phyloP scores from a whole-genome alignment of 2,888 invertebrate genomes.

The Eretmocerus hayati region DNA sequence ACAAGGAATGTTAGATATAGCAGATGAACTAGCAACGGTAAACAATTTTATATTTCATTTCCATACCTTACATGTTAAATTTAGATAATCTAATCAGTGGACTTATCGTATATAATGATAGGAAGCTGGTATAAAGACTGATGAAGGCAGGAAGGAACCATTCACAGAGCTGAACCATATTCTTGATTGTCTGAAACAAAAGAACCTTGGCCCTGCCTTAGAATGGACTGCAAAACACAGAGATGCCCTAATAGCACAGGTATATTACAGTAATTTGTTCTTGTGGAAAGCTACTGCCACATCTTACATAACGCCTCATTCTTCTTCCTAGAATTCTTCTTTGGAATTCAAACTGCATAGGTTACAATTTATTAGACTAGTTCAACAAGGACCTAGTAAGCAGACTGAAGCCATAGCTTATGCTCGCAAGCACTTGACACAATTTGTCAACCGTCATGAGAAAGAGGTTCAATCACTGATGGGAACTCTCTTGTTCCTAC shows the following conservation, averaged over 20 bases:
- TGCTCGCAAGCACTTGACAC: constrained; percentile 76
- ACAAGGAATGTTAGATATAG: constrained; percentile 89
- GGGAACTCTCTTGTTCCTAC: constrained; percentile 76
- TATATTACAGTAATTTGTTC: constrained; percentile 24
- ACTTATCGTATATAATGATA: constrained; percentile 33
- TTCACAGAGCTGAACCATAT: constrained; percentile 83
- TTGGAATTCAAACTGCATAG: constrained; percentile 78
- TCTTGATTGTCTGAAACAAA: constrained; percentile 73
- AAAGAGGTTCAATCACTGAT: constrained; percentile 80
- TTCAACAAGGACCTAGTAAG: constrained; percentile 58
- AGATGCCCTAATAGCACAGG: constrained; percentile 61
- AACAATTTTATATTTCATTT: constrained; percentile 11
- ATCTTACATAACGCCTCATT: too few species aligned
- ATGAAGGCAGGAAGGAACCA: constrained; percentile 63
- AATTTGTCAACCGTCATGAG: constrained; percentile 69
- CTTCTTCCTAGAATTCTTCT: constrained; percentile 55
- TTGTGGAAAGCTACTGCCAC: too few species aligned
- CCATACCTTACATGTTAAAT: not conserved
- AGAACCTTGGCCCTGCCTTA: constrained; percentile 76
- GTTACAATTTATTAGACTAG: constrained; percentile 69
- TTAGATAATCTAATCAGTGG: not conserved
- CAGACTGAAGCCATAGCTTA: constrained; percentile 82
- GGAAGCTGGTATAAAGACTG: constrained; percentile 64
- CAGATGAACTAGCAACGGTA: constrained; percentile 68
- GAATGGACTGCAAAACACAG: constrained; percentile 78